Evolutionary conservation across 92 coral and sea anemone species (phyloP).

Genomic region (Siderastrea radians): DNA sequence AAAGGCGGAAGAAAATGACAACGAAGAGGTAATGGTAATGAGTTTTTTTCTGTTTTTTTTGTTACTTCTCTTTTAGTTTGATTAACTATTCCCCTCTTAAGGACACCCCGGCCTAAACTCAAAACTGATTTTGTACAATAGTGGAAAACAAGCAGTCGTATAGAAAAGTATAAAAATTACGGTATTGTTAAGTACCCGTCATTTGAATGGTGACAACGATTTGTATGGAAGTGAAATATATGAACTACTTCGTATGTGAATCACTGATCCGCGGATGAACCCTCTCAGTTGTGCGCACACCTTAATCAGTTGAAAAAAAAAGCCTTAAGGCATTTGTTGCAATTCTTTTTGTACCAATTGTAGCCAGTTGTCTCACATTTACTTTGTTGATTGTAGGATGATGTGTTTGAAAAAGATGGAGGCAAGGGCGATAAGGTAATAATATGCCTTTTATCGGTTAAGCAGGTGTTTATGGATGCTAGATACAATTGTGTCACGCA

Average conservation of each 20-base stretch:
- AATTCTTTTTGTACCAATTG: neutral
- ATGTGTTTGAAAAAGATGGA: conserved; percentile 21
- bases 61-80: neutral
- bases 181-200: too few species aligned
- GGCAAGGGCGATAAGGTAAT: conserved; percentile 72
- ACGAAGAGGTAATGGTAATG: conserved; percentile 21
- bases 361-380: neutral
- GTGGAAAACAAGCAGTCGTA: too few species aligned
- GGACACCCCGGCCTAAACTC: too few species aligned
- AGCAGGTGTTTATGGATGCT: neutral
- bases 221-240: too few species aligned
- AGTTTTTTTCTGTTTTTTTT: neutral
- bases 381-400: conserved; percentile 10
- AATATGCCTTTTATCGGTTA: neutral
- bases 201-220: too few species aligned
- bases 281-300: neutral
- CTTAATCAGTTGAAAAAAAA: neutral
- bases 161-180: too few species aligned
- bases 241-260: too few species aligned
- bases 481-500: neutral
- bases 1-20: conserved; percentile 39
- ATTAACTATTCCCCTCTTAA: too few species aligned
- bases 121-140: too few species aligned
- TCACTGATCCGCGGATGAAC: too few species aligned
- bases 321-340: neutral